Conservation (phyloP, 2,113 vertebrate genomes). For the Myrmecobius fasciatus region DNA sequence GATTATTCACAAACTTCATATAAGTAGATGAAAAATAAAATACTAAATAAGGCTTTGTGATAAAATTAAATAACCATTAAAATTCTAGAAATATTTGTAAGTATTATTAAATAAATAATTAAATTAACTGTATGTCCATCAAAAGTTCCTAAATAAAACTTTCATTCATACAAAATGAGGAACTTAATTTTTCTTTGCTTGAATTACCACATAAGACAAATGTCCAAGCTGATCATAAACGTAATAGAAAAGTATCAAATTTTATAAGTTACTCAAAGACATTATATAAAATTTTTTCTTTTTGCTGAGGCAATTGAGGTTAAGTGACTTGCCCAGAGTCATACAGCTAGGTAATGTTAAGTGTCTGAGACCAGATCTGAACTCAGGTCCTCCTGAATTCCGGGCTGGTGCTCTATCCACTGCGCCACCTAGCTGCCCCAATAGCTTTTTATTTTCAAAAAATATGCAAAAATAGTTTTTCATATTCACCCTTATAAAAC, state of each 20-base stretch:
- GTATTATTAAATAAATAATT: slow-evolving; percentile 32
- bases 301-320: too few species aligned
- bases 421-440: too few species aligned
- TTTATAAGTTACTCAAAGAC: background rate
- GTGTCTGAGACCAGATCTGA: too few species aligned
- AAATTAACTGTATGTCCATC: slow-evolving; percentile 33
- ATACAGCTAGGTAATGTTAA: too few species aligned
- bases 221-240: slow-evolving; percentile 6
- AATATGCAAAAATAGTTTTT: too few species aligned
- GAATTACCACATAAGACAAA: slow-evolving; percentile 29
- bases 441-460: too few species aligned
- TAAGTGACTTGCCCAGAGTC: too few species aligned
- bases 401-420: too few species aligned
- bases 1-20: slow-evolving; percentile 37
- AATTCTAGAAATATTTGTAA: slow-evolving; percentile 24
- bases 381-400: too few species aligned
- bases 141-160: slow-evolving; percentile 16
- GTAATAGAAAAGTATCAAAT: slow-evolving; percentile 3
- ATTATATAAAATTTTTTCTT: too few species aligned
- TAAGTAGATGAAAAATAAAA: slow-evolving; percentile 33
- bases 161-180: slow-evolving; percentile 15
- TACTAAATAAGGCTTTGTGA: background rate
- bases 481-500: too few species aligned
- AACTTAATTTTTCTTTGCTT: background rate
- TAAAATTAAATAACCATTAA: background rate